A percentile compares a stretch with the other conserved stretches of the same genome.
phyloP scores from a whole-genome alignment of 2,113 vertebrate species.

The Prionailurus viverrinus region DNA sequence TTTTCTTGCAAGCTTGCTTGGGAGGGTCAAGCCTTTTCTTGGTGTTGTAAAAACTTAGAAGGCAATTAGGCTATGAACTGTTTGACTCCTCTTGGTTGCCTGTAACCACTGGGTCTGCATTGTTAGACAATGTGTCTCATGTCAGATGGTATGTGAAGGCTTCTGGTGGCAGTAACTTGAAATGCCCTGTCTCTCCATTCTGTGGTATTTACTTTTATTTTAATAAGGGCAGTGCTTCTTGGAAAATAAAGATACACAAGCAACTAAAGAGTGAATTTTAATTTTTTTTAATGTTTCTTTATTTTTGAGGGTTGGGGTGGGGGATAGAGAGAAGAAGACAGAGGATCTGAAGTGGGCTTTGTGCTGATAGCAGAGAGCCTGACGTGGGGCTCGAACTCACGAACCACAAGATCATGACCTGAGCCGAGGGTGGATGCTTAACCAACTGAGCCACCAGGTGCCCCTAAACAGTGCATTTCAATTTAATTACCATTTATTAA shows the following conservation, averaged over 20 bases:
- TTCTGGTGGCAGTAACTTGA: neutral
- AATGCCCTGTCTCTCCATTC: neutral
- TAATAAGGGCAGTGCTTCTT: neutral
- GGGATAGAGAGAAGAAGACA: too few species aligned
- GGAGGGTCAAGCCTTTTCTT: constrained; percentile 78
- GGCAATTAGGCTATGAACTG: constrained; percentile 83
- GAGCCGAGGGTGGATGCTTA: too few species aligned
- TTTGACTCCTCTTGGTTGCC: constrained; percentile 77
- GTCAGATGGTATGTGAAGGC: neutral
- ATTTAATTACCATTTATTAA: constrained; percentile 12
- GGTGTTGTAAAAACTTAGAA: constrained; percentile 80
- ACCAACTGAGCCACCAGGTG: too few species aligned
- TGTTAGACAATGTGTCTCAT: neutral
- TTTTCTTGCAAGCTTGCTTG: constrained; percentile 81
- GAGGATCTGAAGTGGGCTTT: too few species aligned
- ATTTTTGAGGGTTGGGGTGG: too few species aligned
- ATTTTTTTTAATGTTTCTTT: neutral
- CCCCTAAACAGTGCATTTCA: neutral
- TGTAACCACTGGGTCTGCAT: constrained; percentile 47
- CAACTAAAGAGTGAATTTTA: neutral
- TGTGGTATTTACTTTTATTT: constrained; percentile 29
- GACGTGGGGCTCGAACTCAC: too few species aligned
- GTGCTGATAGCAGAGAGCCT: too few species aligned
- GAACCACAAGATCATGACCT: too few species aligned
- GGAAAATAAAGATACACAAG: neutral